Base-by-base conservation (phyloP, 2,888 invertebrate genomes). In the Pomacea canaliculata region DNA sequence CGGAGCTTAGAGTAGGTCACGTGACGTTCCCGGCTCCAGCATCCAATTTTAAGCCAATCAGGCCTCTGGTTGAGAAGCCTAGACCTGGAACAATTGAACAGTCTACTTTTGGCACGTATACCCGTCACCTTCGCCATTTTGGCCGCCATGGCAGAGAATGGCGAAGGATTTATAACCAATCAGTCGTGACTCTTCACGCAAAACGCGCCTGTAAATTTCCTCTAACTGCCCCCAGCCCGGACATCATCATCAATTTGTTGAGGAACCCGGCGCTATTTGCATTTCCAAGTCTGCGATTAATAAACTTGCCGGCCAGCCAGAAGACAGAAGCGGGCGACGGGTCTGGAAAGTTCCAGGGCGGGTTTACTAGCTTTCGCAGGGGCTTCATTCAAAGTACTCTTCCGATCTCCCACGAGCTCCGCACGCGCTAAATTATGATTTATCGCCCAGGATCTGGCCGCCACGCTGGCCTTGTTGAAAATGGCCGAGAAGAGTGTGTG, bases 221-320 rank as follows among this genome's bases (percentile, higher is more conserved):
- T 59, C 74, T 10, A 69, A 46, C 62, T 18, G 68, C 69, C 48
- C 74, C 9, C 59, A 62, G 18, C 62, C 74, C 69, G 74, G 74
- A 74, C 67, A 74, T 74, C 62, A 74, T 67, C 23, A 74, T 74
- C 74, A 74, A 74, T 74, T 74, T 74, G 74, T 74, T 74, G 56
- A 68, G 69, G 69, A 68, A 67, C 27, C 62, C 13, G 56, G 27
- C 69, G 74, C n/a, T 69, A 69, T 74, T 74, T 74, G 74, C 74
- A 74, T 74, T 74, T 74, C 74, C 74, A 74, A 74, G 69, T 49
- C 69, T 46, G 74, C 69, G 74, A 74, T 74, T 74, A 74, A 74
- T 69, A 74, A 68, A 74, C 74, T 63, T 56, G 74, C 37, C 62
- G 62, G 62, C 48, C 62, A 18, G 60, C 56, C 48, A 68, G 12